These are phyloP conservation scores for Cotesia vestalis DNA, from an alignment of 1,140 invertebrate species.

Conservation along the genomic window DNA sequence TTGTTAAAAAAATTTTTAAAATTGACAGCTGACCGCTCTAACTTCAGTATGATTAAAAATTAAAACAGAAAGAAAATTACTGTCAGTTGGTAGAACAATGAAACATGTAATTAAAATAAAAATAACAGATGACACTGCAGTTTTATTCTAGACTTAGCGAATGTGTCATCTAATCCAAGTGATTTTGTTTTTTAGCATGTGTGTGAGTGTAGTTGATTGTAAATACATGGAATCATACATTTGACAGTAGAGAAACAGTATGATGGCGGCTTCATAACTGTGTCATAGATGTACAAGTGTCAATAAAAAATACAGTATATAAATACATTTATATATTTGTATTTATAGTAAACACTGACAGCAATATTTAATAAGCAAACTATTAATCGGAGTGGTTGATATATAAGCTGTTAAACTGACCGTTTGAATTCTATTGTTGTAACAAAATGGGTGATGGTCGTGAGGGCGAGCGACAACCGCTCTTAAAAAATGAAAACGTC, in stretches of 20 bases:
- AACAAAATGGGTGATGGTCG: slow-evolving; percentile 62
- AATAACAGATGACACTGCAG: no score
- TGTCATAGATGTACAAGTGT: slow-evolving; percentile 14
- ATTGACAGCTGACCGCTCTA: no score
- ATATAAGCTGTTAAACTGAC: background rate
- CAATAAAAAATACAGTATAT: slow-evolving; percentile 4
- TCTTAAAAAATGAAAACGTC: slow-evolving; percentile 57
- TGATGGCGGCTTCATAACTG: slow-evolving; percentile 22
- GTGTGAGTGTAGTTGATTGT: no score
- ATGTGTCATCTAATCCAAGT: no score
- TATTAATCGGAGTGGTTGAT: background rate
- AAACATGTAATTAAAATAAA: no score
- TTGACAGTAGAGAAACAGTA: slow-evolving; percentile 22
- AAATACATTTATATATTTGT: background rate
- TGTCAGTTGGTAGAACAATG: no score
- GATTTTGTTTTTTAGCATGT: no score
- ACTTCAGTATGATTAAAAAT: no score
- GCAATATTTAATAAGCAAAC: background rate
- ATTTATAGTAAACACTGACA: background rate
- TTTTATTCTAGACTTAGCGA: no score
- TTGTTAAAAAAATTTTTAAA: no score
- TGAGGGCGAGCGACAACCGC: slow-evolving; percentile 64
- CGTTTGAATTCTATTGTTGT: background rate
- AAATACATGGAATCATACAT: background rate
- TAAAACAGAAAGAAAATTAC: no score